A percentile compares a stretch with the other conserved stretches of the same genome.
Conservation (phyloP, 2,797 vertebrate species). For the Ammospiza maritima region DNA sequence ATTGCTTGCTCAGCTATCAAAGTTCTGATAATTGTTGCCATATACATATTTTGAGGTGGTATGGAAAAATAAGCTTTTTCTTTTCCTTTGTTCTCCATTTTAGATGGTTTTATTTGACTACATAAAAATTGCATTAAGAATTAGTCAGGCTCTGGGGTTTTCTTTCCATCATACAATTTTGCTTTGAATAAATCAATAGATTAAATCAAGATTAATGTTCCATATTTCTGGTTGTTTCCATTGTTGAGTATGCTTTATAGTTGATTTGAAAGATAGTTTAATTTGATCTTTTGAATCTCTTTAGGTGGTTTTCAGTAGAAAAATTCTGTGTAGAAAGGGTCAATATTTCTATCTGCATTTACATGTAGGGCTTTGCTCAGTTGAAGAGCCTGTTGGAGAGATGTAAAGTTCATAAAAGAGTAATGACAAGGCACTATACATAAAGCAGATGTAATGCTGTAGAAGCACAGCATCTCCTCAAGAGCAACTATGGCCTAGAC, state of each 20-base stretch:
- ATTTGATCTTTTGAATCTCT: neutral
- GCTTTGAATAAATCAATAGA: neutral
- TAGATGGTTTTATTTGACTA: neutral
- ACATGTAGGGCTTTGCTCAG: neutral
- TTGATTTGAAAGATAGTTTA: neutral
- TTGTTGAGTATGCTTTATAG: neutral
- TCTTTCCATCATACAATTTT: neutral
- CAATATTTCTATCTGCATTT: neutral
- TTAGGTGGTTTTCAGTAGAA: neutral
- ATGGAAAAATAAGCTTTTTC: neutral
- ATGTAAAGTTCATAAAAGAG: conserved; percentile 28
- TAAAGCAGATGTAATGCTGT: neutral
- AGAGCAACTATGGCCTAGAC: neutral
- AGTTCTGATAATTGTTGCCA: neutral
- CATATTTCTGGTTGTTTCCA: neutral
- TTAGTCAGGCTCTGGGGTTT: neutral
- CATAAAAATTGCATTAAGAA: conserved; percentile 6
- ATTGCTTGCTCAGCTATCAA: neutral
- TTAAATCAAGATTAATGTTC: neutral
- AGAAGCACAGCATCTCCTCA: neutral
- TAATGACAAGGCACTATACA: neutral
- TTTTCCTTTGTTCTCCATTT: neutral
- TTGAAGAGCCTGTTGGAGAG: neutral
- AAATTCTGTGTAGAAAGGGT: neutral
- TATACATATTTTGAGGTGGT: neutral